phyloP scores from a whole-genome alignment of 2,797 vertebrate species.

The Melanotaenia parkinsoni region DNA sequence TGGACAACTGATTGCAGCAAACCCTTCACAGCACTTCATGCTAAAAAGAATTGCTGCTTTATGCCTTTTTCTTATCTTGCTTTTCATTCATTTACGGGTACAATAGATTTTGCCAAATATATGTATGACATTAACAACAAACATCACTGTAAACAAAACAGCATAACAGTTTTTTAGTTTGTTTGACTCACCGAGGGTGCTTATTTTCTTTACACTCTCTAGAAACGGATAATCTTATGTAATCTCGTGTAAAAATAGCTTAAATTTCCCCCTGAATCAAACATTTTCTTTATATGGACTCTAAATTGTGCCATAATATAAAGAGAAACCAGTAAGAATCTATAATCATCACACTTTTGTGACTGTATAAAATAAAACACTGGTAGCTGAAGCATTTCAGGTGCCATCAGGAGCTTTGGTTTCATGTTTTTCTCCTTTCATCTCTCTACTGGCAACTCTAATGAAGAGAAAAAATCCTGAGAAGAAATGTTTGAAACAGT shows the following conservation, averaged over 20 bases:
- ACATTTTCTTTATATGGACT: neutral
- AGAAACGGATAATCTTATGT: neutral
- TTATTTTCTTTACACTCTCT: too few species aligned
- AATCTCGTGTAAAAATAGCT: neutral
- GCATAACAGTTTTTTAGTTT: too few species aligned
- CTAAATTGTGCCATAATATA: neutral
- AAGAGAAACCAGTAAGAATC: neutral
- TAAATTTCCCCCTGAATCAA: neutral
- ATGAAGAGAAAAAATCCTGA: neutral
- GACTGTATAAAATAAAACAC: neutral
- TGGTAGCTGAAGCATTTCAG: neutral
- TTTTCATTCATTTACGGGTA: neutral
- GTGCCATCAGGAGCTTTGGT: neutral
- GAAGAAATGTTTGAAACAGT: conserved; percentile 3
- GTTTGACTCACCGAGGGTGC: too few species aligned
- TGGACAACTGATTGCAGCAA: neutral
- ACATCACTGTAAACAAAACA: neutral
- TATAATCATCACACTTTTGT: neutral
- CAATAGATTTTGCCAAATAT: neutral
- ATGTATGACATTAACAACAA: neutral
- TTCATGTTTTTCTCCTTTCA: neutral
- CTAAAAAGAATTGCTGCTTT: neutral
- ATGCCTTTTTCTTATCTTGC: neutral
- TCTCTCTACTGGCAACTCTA: neutral
- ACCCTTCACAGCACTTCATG: neutral